Percentiles rank a stretch among this genome's conserved stretches.
Evolutionary conservation across 2,797 vertebrate genomes (phyloP).

Genomic region (Chloroceryle inda): DNA sequence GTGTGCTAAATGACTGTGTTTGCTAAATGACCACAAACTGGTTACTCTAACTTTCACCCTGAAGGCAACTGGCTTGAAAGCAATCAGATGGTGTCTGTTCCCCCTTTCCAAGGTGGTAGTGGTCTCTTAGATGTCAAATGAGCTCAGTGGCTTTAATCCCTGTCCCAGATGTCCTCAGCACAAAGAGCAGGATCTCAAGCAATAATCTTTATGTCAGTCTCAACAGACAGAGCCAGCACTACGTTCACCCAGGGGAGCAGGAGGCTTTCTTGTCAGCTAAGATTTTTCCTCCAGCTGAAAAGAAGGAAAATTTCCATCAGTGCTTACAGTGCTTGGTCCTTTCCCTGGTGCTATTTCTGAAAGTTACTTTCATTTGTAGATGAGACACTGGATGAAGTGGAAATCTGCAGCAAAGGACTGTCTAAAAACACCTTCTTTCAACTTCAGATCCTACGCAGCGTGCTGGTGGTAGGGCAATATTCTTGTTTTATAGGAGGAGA

Average conservation of each 20-base stretch:
- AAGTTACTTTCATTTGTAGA: background rate
- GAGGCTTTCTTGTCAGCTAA: conserved; percentile 13
- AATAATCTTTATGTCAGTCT: conserved; percentile 58
- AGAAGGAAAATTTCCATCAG: background rate
- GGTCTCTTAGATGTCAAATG: conserved; percentile 19
- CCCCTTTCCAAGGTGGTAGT: conserved; percentile 36
- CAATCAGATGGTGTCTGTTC: conserved; percentile 26
- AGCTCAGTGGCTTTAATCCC: conserved; percentile 49
- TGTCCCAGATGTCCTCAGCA: conserved; percentile 40
- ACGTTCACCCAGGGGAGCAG: background rate
- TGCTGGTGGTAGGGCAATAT: background rate
- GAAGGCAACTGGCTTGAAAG: conserved; percentile 4
- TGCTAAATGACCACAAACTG: background rate
- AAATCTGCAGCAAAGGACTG: background rate
- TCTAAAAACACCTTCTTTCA: background rate
- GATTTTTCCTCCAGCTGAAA: conserved; percentile 4
- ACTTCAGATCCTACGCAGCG: background rate
- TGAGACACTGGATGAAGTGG: background rate
- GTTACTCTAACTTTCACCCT: background rate
- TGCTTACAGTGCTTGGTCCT: background rate
- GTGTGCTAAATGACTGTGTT: background rate
- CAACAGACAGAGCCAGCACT: conserved; percentile 31
- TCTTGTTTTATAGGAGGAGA: background rate
- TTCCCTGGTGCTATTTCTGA: background rate
- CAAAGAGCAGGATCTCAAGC: conserved; percentile 52